Conservation (phyloP, 2,797 vertebrate species). For the Premnoplex brunnescens region DNA sequence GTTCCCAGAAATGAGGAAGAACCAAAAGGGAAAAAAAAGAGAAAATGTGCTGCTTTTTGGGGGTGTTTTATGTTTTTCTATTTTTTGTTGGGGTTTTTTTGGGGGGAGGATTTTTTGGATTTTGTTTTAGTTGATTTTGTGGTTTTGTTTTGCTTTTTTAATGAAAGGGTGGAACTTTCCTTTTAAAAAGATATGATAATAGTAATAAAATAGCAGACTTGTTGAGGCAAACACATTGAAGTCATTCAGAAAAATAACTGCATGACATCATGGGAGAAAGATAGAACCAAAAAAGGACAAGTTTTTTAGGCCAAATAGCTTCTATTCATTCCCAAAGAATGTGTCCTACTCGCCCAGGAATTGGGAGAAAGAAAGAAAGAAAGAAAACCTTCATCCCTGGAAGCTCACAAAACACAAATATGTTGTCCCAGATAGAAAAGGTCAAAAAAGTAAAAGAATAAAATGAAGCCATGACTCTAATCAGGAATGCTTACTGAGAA, state of each 20-base stretch:
- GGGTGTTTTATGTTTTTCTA: no score
- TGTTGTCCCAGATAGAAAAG: slow-evolving; percentile 9
- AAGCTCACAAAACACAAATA: slow-evolving; percentile 14
- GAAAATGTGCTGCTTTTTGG: background rate
- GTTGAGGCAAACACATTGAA: slow-evolving; percentile 56
- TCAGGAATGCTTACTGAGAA: slow-evolving; percentile 5
- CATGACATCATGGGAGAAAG: slow-evolving; percentile 62
- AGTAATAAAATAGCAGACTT: slow-evolving; percentile 26
- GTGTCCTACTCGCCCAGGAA: slow-evolving; percentile 10
- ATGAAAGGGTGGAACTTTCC: background rate
- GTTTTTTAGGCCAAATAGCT: slow-evolving; percentile 26
- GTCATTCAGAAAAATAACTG: slow-evolving; percentile 63
- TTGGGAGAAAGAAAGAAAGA: slow-evolving; percentile 2
- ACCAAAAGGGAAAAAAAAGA: background rate
- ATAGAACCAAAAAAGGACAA: slow-evolving; percentile 65
- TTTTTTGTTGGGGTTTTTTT: background rate
- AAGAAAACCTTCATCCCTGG: slow-evolving; percentile 11
- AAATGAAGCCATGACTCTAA: background rate
- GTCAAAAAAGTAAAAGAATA: background rate
- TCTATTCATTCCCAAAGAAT: slow-evolving; percentile 64
- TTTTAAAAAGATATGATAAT: background rate
- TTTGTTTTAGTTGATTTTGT: background rate
- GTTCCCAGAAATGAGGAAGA: background rate
- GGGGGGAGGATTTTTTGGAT: no score
- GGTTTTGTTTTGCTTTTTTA: background rate